phyloP scores from a whole-genome alignment of 2,113 vertebrate genomes.

The Callopanchax toddi region DNA sequence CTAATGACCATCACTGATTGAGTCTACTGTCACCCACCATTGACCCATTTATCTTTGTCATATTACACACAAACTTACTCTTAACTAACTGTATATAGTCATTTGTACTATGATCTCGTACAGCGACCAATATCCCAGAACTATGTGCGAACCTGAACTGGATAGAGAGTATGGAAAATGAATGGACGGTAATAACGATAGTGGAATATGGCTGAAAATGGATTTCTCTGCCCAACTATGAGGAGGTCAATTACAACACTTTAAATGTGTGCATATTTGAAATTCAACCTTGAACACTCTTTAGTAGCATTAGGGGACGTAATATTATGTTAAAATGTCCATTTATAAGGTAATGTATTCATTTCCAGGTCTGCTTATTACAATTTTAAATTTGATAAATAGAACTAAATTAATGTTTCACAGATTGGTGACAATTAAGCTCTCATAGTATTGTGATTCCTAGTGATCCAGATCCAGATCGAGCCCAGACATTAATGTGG shows the following conservation, averaged over 20 bases:
- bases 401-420: background rate
- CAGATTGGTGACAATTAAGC: background rate
- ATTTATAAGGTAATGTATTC: background rate
- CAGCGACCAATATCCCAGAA: background rate
- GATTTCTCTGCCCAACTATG: background rate
- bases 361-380: background rate
- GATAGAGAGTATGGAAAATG: background rate
- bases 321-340: background rate
- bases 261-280: background rate
- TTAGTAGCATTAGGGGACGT: background rate
- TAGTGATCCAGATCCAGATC: too few species aligned
- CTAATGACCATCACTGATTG: background rate
- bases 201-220: background rate
- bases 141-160: background rate
- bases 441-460: too few species aligned
- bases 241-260: background rate
- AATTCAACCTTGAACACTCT: background rate
- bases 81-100: background rate
- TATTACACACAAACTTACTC: background rate
- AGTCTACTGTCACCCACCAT: background rate
- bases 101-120: background rate
- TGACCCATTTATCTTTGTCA: too few species aligned
- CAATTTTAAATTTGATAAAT: background rate
- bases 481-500: too few species aligned
- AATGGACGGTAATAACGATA: background rate